phyloP scores from a whole-genome alignment of 92 coral and sea anemone species.

The Plumapathes pennacea region DNA sequence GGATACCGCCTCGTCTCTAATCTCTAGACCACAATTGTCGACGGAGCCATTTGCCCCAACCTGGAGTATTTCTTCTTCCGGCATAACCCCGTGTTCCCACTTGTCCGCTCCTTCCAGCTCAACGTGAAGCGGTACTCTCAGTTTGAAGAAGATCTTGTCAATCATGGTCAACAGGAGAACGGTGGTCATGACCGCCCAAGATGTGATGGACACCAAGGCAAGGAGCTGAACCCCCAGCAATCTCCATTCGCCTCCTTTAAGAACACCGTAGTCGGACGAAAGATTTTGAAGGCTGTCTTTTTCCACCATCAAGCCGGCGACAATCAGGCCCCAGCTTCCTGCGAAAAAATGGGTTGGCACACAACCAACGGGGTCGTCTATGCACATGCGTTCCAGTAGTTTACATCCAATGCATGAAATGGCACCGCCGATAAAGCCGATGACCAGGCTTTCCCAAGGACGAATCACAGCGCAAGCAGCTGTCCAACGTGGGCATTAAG shows the following conservation, averaged over 20 bases:
- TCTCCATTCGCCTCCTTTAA: slow-evolving; percentile 71
- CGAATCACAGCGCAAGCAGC: slow-evolving; percentile 77
- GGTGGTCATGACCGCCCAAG: slow-evolving; percentile 66
- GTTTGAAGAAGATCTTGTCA: slow-evolving; percentile 22
- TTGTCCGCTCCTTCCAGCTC: slow-evolving; percentile 85
- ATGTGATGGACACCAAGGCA: slow-evolving; percentile 21
- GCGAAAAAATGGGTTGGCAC: slow-evolving; percentile 75
- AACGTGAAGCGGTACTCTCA: slow-evolving; percentile 71
- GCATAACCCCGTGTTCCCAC: slow-evolving; percentile 67
- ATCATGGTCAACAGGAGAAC: slow-evolving; percentile 36
- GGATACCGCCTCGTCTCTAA: too few relatives aligned
- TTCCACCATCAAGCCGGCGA: slow-evolving; percentile 73
- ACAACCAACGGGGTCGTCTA: slow-evolving; percentile 90
- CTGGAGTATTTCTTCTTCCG: too few relatives aligned
- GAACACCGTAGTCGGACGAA: slow-evolving; percentile 47
- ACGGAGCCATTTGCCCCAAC: too few relatives aligned
- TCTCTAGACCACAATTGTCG: too few relatives aligned
- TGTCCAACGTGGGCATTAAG: slow-evolving; percentile 4
- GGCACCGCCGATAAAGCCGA: slow-evolving; percentile 73
- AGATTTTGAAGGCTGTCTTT: slow-evolving; percentile 46
- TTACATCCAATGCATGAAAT: slow-evolving; percentile 61
- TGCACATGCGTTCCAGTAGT: slow-evolving; percentile 53
- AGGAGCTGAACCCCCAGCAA: slow-evolving; percentile 67
- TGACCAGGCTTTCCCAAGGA: slow-evolving; percentile 79
- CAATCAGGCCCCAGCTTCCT: slow-evolving; percentile 79